phyloP scores from a whole-genome alignment of 2,888 invertebrate genomes.

The Eupithecia subfuscata region DNA sequence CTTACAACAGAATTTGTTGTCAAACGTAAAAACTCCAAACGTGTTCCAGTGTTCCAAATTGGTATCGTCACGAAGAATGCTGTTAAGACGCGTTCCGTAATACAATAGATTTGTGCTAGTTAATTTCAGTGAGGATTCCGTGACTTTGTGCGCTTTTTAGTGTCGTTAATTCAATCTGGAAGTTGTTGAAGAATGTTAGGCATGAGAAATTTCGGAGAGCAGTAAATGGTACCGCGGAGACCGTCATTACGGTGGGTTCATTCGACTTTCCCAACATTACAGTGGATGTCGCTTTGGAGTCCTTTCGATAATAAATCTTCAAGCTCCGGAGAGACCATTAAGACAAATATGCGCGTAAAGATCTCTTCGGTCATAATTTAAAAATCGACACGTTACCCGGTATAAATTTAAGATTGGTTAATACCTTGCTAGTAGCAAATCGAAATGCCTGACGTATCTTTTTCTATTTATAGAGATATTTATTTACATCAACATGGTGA shows the following conservation, averaged over 20 bases:
- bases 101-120: slow-evolving; percentile 68
- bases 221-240: slow-evolving; percentile 69
- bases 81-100: slow-evolving; percentile 58
- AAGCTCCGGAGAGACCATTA: slow-evolving; percentile 53
- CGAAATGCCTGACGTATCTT: neutral
- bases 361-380: slow-evolving; percentile 46
- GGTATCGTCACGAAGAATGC: slow-evolving; percentile 68
- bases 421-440: neutral
- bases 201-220: slow-evolving; percentile 69
- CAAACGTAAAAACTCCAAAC: slow-evolving; percentile 66
- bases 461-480: neutral
- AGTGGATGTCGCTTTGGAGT: slow-evolving; percentile 66
- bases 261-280: slow-evolving; percentile 69
- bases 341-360: slow-evolving; percentile 58
- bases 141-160: slow-evolving; percentile 70
- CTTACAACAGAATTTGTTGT: slow-evolving; percentile 70
- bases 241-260: slow-evolving; percentile 72
- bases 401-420: neutral
- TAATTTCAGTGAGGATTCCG: slow-evolving; percentile 67
- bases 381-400: slow-evolving; percentile 33
- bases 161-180: slow-evolving; percentile 70
- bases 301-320: slow-evolving; percentile 69
- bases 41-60: slow-evolving; percentile 76
- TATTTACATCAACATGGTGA: neutral
- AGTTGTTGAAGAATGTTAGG: slow-evolving; percentile 66